Evolutionary conservation across 2,888 invertebrate genomes (phyloP).

Genomic region (Melieria omissa): DNA sequence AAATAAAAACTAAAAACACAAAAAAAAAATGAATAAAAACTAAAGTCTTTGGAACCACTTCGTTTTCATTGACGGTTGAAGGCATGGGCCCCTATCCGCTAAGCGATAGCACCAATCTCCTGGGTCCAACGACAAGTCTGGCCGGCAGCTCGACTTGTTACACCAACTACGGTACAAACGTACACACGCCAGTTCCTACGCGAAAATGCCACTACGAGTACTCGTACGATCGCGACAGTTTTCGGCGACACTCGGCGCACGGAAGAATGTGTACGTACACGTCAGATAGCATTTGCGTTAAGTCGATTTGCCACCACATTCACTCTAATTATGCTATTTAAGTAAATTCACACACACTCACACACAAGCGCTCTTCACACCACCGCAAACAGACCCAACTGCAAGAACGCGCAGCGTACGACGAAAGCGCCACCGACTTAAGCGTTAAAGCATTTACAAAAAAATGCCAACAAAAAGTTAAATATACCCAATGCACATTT

Average conservation of each 20-base stretch:
- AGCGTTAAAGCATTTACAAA: no score
- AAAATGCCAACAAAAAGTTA: no score
- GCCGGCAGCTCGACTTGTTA: constrained; percentile 63
- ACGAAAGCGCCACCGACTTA: no score
- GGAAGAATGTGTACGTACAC: constrained; percentile 66
- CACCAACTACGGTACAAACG: constrained; percentile 67
- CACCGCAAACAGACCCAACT: no score
- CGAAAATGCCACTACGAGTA: constrained; percentile 66
- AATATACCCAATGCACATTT: no score
- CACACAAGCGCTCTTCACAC: background rate
- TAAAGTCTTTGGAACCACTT: constrained; percentile 68
- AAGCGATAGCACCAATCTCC: constrained; percentile 67
- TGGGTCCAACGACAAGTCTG: constrained; percentile 65
- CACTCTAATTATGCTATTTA: background rate
- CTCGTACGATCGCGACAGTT: constrained; percentile 63
- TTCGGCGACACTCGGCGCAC: constrained; percentile 67
- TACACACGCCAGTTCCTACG: constrained; percentile 66
- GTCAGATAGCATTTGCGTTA: constrained; percentile 53
- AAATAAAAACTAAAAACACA: constrained; percentile 33
- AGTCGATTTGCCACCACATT: constrained; percentile 24
- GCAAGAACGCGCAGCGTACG: no score
- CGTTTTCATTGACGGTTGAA: constrained; percentile 68
- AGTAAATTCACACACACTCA: constrained; percentile 26
- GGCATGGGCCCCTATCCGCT: constrained; percentile 68
- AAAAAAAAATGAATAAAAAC: constrained; percentile 50